Percentiles rank a stretch among this genome's conserved stretches.
Conservation (phyloP, 2,113 vertebrate species). For the Ascaphus truei region DNA sequence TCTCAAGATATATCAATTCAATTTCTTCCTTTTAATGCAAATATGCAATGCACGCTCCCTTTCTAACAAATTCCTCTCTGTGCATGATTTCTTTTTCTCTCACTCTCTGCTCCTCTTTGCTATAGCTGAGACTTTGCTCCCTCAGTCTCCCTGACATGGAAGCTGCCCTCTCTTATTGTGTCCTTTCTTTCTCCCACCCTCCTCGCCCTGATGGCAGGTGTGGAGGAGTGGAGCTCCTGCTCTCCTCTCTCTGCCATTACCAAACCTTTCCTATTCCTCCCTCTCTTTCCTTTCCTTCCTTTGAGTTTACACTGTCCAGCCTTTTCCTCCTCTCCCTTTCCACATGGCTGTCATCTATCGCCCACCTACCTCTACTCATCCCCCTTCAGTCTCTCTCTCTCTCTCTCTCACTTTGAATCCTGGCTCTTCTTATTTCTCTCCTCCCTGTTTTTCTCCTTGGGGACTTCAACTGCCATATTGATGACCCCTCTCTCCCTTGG, state of each 20-base stretch:
- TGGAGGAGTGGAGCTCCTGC: too few relatives aligned
- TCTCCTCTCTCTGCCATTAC: too few relatives aligned
- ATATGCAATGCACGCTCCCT: too few relatives aligned
- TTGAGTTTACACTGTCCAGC: background rate
- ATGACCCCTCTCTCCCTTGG: too few relatives aligned
- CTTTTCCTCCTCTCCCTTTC: fast-evolving
- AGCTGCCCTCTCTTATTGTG: too few relatives aligned
- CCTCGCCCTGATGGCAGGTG: background rate
- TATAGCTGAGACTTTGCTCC: background rate
- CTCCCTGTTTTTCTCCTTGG: background rate
- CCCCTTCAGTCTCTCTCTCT: too few relatives aligned
- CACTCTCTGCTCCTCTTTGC: background rate
- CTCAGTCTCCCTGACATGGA: background rate
- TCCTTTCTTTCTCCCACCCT: background rate
- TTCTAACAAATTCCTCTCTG: too few relatives aligned
- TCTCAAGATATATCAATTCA: too few relatives aligned
- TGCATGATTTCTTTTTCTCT: background rate
- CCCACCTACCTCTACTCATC: background rate
- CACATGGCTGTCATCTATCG: background rate
- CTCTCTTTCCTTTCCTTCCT: too few relatives aligned
- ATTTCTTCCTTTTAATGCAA: too few relatives aligned
- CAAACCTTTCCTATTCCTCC: too few relatives aligned
- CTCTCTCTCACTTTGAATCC: background rate
- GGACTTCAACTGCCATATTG: too few relatives aligned
- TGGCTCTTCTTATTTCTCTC: background rate